These are phyloP conservation scores for Acrossocheilus fasciatus DNA, from an alignment of 2,797 vertebrate genomes.

Conservation along the genomic window DNA sequence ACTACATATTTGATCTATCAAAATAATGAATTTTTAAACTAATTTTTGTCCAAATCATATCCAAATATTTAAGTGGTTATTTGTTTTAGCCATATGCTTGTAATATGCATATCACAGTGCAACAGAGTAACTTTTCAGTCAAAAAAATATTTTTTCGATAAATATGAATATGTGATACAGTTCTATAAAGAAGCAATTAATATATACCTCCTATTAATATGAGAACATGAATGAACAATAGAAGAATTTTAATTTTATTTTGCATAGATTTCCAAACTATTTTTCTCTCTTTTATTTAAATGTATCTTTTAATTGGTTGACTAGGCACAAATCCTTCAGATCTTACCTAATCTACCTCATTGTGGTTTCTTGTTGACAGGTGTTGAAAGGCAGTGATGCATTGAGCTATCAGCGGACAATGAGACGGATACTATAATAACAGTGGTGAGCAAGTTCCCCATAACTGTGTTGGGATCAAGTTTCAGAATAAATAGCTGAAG, in stretches of 20 bases:
- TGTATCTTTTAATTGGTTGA: neutral
- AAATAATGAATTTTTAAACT: too few relatives aligned
- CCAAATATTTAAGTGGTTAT: neutral
- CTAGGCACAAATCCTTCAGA: neutral
- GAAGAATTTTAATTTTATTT: neutral
- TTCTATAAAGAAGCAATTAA: too few relatives aligned
- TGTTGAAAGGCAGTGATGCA: slow-evolving; percentile 43
- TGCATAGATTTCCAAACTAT: neutral
- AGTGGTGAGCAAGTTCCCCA: slow-evolving; percentile 52
- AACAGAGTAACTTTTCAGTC: neutral
- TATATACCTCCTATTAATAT: neutral
- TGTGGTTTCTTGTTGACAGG: neutral
- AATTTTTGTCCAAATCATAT: neutral
- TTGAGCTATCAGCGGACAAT: slow-evolving; percentile 53
- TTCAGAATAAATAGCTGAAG: slow-evolving; percentile 78
- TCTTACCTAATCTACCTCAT: neutral
- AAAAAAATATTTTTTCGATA: neutral
- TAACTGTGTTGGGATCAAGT: slow-evolving; percentile 68
- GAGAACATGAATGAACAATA: neutral
- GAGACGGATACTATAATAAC: slow-evolving; percentile 46
- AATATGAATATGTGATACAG: neutral
- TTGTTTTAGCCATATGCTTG: neutral
- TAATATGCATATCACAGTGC: neutral
- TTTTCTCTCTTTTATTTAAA: neutral
- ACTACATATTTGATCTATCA: too few relatives aligned